Base-by-base conservation (phyloP, 2,113 vertebrate genomes). In the Megaceryle torquata region DNA sequence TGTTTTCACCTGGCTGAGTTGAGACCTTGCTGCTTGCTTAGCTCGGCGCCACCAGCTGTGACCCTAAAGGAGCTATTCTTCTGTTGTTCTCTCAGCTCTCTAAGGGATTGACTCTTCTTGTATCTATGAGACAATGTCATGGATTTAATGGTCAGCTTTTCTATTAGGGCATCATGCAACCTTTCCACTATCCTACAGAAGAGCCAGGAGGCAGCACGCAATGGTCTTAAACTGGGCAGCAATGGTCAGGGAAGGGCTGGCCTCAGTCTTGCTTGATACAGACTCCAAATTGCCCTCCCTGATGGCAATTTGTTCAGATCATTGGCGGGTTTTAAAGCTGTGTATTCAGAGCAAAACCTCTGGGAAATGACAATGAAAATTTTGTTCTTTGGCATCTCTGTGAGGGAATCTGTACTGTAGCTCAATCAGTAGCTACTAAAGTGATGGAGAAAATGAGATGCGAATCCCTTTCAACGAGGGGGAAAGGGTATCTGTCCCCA, bases 311-410 rank as follows among this genome's bases (percentile, higher is more conserved):
- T 90, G 53, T 79, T 93, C 70, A 83, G 39, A 69, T 69, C 77
- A 76, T 33, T 83, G 88, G n/a, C 81, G 87, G 46, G 70, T 93
- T 95, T 97, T 88, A 71, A 93, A 91, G 43, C 56, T 56, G 29
- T 43, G 79, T 76, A 72, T 65, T 92, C 54, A 59, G 64, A 85
- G 37, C 63, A 93, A 91, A 91, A 81, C 33, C 29, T 91, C 53
- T 61, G 69, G 39, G 77, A 86, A 79, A 86, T 86, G 24, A 31
- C 61, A 75, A 64, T 53, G 60, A 84, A 74, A 84, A 72, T 57
- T 68, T 83, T 84, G 44, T 71, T 46, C 39, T 86, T 87, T 54
- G 65, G 31, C 77, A 65, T 64, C 61, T 88, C 70, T 51, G 33
- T 26, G 15, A 91, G 29, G 39, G 80, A 76, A 71, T 71, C 46